Base-by-base conservation (phyloP, 2,113 vertebrate species). In the Callospermophilus lateralis region DNA sequence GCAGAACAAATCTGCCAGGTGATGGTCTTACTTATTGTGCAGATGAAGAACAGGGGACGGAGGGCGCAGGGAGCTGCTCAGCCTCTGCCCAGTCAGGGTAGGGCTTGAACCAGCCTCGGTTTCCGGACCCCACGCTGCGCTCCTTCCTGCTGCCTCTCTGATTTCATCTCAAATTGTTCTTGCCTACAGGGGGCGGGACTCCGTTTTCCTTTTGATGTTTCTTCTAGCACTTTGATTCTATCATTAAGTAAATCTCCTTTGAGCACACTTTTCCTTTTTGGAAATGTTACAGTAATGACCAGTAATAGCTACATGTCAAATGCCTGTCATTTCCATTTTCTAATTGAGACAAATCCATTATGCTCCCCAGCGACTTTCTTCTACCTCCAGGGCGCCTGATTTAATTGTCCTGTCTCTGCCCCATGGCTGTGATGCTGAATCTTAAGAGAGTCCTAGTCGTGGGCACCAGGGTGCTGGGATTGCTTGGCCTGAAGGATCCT, bases 251-350 rank as follows among this genome's bases (percentile, higher is more conserved):
- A 90, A 90, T 86, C 93, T 95, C 73, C 48, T 90, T 48, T 34
- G 86, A 96, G 77, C 74, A 73, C 42, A 24, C 7, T 85, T 96
- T 93, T 45, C 77, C 84, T 81, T 65, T 79, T 77, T 91, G n/a
- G 77, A 94, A 90, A 76, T 72, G 81, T 77, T 81, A 20, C 51
- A 15, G 67, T 80, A 84, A 96, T 93, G 89, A 61, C 77, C 85
- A 70, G 67, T 94, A 90, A 93, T 91, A 96, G 87, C 70, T 77
- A 39, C 67, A 78, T 89, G 88, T 93, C 93, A 93, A 39, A 83
- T 39, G 39, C 55, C 39, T 42, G n/a, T 76, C 96, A 83, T 70
- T 83, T 91, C 58, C 55, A 37, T 92, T 84, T 95, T 74, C 94
- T 91, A 81, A 89, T 93, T n/a, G 78, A 96, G 89, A 79, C 76